Evolutionary conservation across 2,797 vertebrate genomes (phyloP).

Genomic region (Sorex maritimensis): DNA sequence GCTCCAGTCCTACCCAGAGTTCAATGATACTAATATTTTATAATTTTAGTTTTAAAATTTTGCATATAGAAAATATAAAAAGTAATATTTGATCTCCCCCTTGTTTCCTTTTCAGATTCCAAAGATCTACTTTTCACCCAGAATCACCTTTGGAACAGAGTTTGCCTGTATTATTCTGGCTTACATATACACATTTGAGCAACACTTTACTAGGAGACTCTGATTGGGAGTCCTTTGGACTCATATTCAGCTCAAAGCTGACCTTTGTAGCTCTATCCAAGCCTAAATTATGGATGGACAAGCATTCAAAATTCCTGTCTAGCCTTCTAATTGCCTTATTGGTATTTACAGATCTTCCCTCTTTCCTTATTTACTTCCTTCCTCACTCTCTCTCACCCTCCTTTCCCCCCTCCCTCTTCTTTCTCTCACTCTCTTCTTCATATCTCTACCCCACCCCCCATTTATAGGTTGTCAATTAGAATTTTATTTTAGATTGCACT

Average conservation of each 20-base stretch:
- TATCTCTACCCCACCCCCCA: too few relatives aligned
- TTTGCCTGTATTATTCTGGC: neutral
- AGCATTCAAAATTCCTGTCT: slow-evolving; percentile 5
- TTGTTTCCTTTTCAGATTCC: neutral
- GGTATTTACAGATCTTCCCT: neutral
- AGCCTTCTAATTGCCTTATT: slow-evolving; percentile 4
- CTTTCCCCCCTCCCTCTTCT: too few relatives aligned
- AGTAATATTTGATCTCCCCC: neutral
- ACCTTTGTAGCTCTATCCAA: neutral
- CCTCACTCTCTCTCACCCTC: too few relatives aligned
- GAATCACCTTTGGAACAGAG: neutral
- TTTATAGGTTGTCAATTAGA: slow-evolving; percentile 33
- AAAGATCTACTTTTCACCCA: neutral
- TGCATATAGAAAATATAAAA: neutral
- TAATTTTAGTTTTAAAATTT: slow-evolving; percentile 39
- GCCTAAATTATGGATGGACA: neutral
- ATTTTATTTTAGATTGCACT: slow-evolving; percentile 30
- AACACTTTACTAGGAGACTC: neutral
- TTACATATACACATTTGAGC: neutral
- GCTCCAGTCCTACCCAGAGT: neutral
- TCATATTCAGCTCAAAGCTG: neutral
- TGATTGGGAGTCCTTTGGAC: neutral
- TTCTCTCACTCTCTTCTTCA: too few relatives aligned
- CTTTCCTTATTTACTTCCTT: too few relatives aligned
- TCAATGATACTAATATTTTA: neutral